Conservation (phyloP, 2,888 invertebrate species). For the Cantharis rustica region DNA sequence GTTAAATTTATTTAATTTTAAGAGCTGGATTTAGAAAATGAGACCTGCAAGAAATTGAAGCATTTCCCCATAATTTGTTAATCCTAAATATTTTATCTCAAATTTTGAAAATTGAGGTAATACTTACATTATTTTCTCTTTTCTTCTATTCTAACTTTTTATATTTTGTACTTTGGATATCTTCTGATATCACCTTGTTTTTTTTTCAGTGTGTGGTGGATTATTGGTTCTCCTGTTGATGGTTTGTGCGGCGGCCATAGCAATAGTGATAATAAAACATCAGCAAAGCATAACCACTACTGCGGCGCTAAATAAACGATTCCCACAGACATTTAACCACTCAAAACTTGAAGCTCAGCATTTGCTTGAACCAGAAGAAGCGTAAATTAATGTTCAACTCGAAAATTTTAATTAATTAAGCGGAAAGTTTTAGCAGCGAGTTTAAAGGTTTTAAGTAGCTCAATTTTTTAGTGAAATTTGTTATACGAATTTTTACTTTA, state of each 20-base stretch:
- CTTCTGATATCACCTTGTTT: not conserved
- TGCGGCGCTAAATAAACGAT: conserved; percentile 53
- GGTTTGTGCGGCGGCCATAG: conserved; percentile 49
- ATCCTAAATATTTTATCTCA: not conserved
- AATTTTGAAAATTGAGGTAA: not conserved
- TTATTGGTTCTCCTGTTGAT: conserved; percentile 48
- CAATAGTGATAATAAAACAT: conserved; percentile 50
- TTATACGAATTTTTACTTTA: not conserved
- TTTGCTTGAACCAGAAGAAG: conserved; percentile 53
- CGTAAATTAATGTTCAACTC: conserved; percentile 25
- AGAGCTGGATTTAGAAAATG: not conserved
- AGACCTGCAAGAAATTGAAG: not conserved
- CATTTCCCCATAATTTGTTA: not conserved
- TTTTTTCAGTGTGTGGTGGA: conserved; percentile 15
- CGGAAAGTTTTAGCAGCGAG: not conserved
- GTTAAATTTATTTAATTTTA: conserved; percentile 1
- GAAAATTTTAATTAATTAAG: not conserved
- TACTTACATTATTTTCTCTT: not conserved
- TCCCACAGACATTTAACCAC: conserved; percentile 52
- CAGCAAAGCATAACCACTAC: conserved; percentile 52
- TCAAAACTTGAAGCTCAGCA: conserved; percentile 53
- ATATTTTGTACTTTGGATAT: not conserved
- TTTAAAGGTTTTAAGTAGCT: not conserved
- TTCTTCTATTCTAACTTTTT: not conserved
- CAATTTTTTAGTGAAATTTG: not conserved